Base-by-base conservation (phyloP, 2,113 vertebrate species). In the Lonchura striata region DNA sequence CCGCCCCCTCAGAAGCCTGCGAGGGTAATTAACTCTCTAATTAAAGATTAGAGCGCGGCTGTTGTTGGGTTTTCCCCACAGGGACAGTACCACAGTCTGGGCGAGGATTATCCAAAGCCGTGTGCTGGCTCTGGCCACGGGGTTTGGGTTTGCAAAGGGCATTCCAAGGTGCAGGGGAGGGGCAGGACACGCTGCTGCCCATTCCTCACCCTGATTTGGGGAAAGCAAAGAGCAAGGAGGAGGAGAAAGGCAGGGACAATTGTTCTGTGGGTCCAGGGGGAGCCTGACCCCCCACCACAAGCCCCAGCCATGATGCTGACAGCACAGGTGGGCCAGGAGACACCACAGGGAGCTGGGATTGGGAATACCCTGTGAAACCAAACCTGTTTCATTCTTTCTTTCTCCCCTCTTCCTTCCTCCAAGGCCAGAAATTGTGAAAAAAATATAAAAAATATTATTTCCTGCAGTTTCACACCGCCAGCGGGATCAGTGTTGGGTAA, bases 21-120 rank as follows among this genome's bases (percentile, higher is more conserved):
- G 16, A 49, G 86, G 86, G 49, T 92, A 95, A 95, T 94, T 92
- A 94, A 81, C 74, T 86, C 63, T 37, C 82, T 91, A 94, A 94
- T 95, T 93, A 95, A 91, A 68, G 82, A 95, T 91, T 64, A 94
- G 44, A 60, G 57, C 27, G 0, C 5, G 4, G 69, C 10, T 46
- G 46, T 27, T 47, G 63, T 24, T 65, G 70, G 13, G 22, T 75
- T 87, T 33, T 4, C 68, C 69, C 90, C 66, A 10, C 31, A 30
- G 82, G 84, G 53, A 11, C 16, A 1, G 31, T 0, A 15, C 19
- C 11, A 9, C 39, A 61, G 5, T 37, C 72, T 25, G 30, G 12
- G 17, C 31, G 2, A 77, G 68, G 8, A 5, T 66, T 63, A 46
- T 9, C 42, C 37, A 20, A 31, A 69, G 72, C 31, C 0, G 0